Conservation (phyloP, 2,797 vertebrate species). For the Paguma larvata region DNA sequence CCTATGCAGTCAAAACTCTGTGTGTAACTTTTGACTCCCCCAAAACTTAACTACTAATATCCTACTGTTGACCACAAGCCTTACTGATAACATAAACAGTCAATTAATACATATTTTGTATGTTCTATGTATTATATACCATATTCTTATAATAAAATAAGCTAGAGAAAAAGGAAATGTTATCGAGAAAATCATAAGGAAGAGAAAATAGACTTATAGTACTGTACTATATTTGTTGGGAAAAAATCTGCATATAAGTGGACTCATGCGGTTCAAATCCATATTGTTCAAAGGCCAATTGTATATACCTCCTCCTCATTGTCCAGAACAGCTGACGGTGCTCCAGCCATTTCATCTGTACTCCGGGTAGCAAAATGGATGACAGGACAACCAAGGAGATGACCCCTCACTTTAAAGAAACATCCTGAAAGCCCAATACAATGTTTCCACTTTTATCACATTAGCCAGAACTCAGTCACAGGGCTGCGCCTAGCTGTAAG, state of each 20-base stretch:
- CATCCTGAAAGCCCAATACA: neutral
- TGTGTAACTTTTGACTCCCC: neutral
- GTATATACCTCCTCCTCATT: neutral
- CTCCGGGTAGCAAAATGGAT: neutral
- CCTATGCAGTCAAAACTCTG: neutral
- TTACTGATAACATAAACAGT: neutral
- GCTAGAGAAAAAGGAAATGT: neutral
- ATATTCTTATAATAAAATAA: neutral
- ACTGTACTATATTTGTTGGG: neutral
- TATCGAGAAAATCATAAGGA: neutral
- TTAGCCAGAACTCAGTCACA: neutral
- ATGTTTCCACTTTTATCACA: neutral
- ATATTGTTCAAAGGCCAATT: neutral
- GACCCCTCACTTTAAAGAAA: conserved; percentile 18
- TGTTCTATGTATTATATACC: neutral
- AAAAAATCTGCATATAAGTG: neutral
- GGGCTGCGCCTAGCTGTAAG: neutral
- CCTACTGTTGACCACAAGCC: neutral
- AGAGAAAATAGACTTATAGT: neutral
- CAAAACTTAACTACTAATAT: neutral
- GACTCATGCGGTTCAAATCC: neutral
- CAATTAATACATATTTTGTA: neutral
- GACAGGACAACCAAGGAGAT: neutral
- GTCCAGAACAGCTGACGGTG: neutral
- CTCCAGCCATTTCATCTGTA: conserved; percentile 5